Evolutionary conservation across 1,140 invertebrate species (phyloP).

Genomic region (Drosophila pectinifera): DNA sequence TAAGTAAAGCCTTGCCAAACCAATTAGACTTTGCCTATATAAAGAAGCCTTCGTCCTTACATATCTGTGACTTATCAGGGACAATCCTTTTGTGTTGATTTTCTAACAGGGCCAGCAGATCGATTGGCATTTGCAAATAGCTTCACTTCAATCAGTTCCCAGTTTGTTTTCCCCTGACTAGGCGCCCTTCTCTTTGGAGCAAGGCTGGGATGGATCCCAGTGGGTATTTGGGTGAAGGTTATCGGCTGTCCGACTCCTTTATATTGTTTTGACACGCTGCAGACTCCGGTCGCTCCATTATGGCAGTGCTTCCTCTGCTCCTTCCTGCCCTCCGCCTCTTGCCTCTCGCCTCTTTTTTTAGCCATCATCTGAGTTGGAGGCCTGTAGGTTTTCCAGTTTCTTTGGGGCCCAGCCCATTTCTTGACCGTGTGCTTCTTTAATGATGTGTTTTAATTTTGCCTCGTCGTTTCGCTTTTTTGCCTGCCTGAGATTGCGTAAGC

Average conservation of each 20-base stretch:
- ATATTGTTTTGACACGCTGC: constrained; percentile 26
- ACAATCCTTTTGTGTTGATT: not conserved
- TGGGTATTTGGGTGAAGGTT: constrained; percentile 68
- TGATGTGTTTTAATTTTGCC: constrained; percentile 72
- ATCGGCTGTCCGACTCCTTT: constrained; percentile 36
- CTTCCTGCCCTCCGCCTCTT: not conserved
- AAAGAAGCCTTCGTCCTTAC: not conserved
- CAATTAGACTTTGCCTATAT: not conserved
- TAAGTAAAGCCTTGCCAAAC: not conserved
- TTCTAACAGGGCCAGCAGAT: not conserved
- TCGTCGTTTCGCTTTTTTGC: constrained; percentile 41
- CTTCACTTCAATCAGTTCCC: constrained; percentile 1
- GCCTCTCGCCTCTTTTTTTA: too few species aligned
- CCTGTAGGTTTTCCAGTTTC: constrained; percentile 27
- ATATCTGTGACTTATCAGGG: not conserved
- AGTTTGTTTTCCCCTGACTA: not conserved
- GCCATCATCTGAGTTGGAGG: not conserved
- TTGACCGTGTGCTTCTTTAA: constrained; percentile 56
- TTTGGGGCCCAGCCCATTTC: constrained; percentile 43
- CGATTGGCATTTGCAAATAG: constrained; percentile 10
- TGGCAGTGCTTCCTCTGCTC: constrained; percentile 5
- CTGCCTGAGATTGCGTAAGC: constrained; percentile 64
- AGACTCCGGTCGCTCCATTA: too few species aligned
- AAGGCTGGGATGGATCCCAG: constrained; percentile 8
- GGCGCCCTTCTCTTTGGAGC: constrained; percentile 27